Evolutionary conservation across 2,797 vertebrate species (phyloP).

Genomic region (Cyprinodon diabolis): DNA sequence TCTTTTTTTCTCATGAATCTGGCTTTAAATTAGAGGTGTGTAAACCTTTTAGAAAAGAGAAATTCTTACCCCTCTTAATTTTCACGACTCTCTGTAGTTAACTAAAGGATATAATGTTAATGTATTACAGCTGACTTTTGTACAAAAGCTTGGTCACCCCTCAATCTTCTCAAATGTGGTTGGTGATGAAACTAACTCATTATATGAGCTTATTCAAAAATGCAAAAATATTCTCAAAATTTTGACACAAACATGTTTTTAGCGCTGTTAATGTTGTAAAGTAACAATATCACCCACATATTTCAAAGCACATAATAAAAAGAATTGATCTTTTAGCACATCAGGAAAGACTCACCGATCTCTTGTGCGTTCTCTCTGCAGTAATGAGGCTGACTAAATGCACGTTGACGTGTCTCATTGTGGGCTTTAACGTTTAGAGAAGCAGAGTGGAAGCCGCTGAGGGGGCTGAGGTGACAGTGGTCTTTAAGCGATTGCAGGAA

Average conservation of each 20-base stretch:
- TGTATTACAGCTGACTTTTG: background rate
- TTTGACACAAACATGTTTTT: background rate
- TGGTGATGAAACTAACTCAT: background rate
- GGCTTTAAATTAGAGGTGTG: too few relatives aligned
- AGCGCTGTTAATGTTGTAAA: background rate
- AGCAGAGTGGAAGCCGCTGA: background rate
- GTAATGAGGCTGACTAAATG: slow-evolving; percentile 18
- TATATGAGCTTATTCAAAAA: background rate
- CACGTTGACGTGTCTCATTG: background rate
- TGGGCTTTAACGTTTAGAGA: background rate
- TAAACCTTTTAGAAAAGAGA: too few relatives aligned
- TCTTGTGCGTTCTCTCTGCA: slow-evolving; percentile 15
- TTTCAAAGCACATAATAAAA: slow-evolving; percentile 2
- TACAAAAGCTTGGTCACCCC: background rate
- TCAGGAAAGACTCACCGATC: slow-evolving; percentile 35
- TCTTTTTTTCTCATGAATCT: too few relatives aligned
- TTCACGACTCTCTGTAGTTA: background rate
- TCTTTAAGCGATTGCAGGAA: slow-evolving; percentile 15
- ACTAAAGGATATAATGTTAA: too few relatives aligned
- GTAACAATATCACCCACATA: background rate
- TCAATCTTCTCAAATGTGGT: background rate
- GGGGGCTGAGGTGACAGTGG: slow-evolving; percentile 42
- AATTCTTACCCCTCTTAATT: too few relatives aligned
- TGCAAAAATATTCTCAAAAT: background rate
- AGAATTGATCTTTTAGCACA: background rate